Conservation (phyloP, 1,140 invertebrate species). For the Heliconius melpomene region DNA sequence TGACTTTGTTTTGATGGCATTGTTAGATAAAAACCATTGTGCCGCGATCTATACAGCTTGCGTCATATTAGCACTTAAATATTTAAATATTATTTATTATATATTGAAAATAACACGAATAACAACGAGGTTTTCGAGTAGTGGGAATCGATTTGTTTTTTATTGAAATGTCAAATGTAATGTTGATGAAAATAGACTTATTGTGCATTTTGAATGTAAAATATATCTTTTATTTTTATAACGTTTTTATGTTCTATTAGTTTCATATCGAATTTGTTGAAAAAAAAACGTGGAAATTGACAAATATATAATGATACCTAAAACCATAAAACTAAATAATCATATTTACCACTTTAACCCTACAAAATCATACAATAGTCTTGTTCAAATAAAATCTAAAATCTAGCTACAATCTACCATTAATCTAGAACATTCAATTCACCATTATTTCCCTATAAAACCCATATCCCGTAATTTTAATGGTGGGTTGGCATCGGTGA, state of each 20-base stretch:
- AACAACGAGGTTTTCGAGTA: neutral
- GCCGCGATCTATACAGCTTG: constrained; percentile 47
- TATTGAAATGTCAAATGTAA: neutral
- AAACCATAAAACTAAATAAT: no score
- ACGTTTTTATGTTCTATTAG: no score
- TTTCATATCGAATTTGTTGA: no score
- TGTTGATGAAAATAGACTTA: neutral
- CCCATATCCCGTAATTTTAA: constrained; percentile 4
- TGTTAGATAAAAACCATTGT: constrained; percentile 65
- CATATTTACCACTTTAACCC: neutral
- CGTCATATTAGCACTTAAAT: constrained; percentile 46
- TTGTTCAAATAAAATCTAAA: neutral
- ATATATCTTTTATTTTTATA: no score
- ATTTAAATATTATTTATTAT: constrained; percentile 3
- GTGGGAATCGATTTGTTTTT: neutral
- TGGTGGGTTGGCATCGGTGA: constrained; percentile 20
- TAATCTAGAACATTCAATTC: neutral
- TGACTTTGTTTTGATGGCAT: constrained; percentile 73
- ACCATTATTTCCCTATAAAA: neutral
- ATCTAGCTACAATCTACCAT: neutral
- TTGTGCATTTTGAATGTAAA: no score
- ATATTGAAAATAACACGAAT: no score
- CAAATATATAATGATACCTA: no score
- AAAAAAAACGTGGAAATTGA: no score
- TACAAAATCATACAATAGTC: neutral